Conservation (phyloP, 2,113 vertebrate species). For the Tapirus terrestris region DNA sequence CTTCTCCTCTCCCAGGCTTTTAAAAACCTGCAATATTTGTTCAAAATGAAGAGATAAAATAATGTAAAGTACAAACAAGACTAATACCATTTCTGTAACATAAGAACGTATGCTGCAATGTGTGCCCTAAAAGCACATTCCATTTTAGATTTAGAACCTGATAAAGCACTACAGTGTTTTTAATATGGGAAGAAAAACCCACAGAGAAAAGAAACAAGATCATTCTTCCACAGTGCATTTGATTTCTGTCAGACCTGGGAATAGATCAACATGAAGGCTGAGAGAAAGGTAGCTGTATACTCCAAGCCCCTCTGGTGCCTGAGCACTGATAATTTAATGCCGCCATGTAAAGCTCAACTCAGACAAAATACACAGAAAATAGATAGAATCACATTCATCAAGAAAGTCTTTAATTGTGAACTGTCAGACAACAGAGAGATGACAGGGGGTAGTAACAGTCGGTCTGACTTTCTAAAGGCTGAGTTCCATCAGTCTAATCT, state of each 20-base stretch:
- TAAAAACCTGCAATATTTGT: conserved; percentile 49
- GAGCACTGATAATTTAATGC: neutral
- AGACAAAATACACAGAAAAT: neutral
- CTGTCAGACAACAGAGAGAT: conserved; percentile 24
- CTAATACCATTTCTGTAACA: neutral
- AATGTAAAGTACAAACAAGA: neutral
- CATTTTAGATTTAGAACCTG: conserved; percentile 28
- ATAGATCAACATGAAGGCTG: neutral
- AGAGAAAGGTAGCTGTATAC: neutral
- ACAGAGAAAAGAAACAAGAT: neutral
- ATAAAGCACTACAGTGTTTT: neutral
- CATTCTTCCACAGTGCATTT: neutral
- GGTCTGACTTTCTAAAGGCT: neutral
- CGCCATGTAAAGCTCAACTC: neutral
- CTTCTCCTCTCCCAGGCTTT: conserved; percentile 23
- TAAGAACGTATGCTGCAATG: neutral
- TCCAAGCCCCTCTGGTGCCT: neutral
- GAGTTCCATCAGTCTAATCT: conserved; percentile 39
- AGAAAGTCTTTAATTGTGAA: conserved; percentile 34
- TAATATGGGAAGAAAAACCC: neutral
- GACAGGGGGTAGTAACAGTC: neutral
- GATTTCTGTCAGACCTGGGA: neutral
- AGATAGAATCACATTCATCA: conserved; percentile 23
- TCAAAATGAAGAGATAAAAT: conserved; percentile 64
- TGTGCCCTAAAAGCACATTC: neutral